Conservation (phyloP, 1,140 invertebrate genomes). For the Alviniconcha marisindica region DNA sequence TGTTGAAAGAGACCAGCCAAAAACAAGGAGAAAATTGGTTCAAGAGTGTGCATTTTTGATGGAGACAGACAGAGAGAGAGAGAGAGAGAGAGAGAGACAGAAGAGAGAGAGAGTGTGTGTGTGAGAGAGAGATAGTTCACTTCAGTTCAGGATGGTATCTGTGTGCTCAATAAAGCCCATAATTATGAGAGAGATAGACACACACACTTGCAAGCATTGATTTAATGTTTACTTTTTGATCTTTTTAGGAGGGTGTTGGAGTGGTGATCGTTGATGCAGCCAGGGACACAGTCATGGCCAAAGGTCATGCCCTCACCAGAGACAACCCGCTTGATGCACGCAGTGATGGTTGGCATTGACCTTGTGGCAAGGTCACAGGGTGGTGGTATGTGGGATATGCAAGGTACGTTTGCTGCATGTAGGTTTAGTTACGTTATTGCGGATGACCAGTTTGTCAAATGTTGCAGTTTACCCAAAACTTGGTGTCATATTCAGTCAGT, state of each 20-base stretch:
- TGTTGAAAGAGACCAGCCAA: too few relatives aligned
- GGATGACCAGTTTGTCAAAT: not conserved
- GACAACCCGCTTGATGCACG: constrained; percentile 89
- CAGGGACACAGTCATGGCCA: constrained; percentile 75
- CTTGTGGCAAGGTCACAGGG: constrained; percentile 88
- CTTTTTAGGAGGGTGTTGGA: constrained; percentile 59
- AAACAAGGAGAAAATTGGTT: too few relatives aligned
- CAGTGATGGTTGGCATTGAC: constrained; percentile 90
- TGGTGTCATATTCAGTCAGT: not conserved
- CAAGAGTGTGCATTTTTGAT: too few relatives aligned
- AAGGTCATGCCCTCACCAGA: constrained; percentile 79
- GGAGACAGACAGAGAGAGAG: too few relatives aligned
- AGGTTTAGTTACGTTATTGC: not conserved
- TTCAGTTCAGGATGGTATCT: too few relatives aligned
- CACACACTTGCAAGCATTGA: too few relatives aligned
- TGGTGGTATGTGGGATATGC: constrained; percentile 83
- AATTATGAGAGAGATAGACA: too few relatives aligned
- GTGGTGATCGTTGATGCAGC: constrained; percentile 72
- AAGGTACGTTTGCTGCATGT: constrained; percentile 34
- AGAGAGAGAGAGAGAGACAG: too few relatives aligned
- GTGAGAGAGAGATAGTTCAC: too few relatives aligned
- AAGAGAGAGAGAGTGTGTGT: too few relatives aligned
- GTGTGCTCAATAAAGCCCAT: too few relatives aligned
- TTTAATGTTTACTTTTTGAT: too few relatives aligned
- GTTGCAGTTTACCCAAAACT: not conserved